Evolutionary conservation across 1,140 invertebrate species (phyloP), one percentile per base, ranked within the genome.

Genomic region (Drosophila sproati): DNA sequence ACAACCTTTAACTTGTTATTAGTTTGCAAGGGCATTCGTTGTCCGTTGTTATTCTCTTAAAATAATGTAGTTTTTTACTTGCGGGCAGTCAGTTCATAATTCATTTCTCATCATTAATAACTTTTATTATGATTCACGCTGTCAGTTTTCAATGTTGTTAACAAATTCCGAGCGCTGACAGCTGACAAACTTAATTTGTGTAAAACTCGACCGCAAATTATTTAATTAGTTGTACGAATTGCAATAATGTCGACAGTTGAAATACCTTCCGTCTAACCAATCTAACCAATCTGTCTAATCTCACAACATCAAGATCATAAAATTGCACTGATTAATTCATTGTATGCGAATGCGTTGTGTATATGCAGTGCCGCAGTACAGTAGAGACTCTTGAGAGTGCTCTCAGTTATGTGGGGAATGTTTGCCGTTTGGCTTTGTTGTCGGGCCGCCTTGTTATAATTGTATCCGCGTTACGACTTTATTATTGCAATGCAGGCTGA

Each of bases 151-250:
- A 89, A 89, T 89, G 85, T 85, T 89, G 85, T 89, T 82, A 85
- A 89, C 85, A 89, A 86, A 89, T 89, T 89, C 85, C 85, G 57
- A 54, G 75, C 72, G 85, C 85, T 85, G 81, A 79, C 85, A 89
- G 85, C 85, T 89, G 85, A 89, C 85, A 89, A 89, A 90, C 85
- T 89, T 89, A 89, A 89, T 89, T 89, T 89, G 85, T 74, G 43
- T 72, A 56, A 73, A 50, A 60, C 52, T 48, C 47, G 66, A 43
- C 82, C 35, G 82, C 63, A 87, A 88, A 87, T 87, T 83, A 89
- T 88, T 88, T 88, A 88, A 88, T 88, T 88, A 88, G 85, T 77
- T 83, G 80, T 89, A 89, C 85, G 80, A 83, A 88, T 87, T 80
- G 85, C 80, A 88, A 80, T 87, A 78, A 88, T 78, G 73, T 32